Evolutionary conservation across 2,113 vertebrate genomes (phyloP), one percentile per base, ranked within the genome.

Genomic region (Guaruba guarouba): DNA sequence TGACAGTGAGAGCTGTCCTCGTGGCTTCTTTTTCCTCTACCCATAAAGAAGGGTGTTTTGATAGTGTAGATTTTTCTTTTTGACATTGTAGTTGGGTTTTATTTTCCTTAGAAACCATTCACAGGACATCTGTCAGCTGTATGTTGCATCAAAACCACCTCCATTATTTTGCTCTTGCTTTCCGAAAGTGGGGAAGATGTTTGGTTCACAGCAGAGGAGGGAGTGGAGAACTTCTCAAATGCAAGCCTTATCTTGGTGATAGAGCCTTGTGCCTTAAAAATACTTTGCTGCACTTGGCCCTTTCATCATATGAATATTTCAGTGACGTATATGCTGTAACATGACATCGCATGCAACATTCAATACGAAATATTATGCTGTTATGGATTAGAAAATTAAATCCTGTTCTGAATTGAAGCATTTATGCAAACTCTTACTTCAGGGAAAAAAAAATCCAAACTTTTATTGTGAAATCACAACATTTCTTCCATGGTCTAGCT

Each of bases 71-170:
- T 62, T 63, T 70, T 88, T 86, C 68, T 39, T 82, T 87, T 68
- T 80, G 82, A 70, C 46, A 25, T 79, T 61, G 52, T 75, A 67
- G 51, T 77, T 90, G 63, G 69, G 69, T 68, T 96, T 5, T 83
- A 62, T 90, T 94, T 97, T 88, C 86, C 74, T 90, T 92, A 74
- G 93, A 86, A 96, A 88, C 86, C 80, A 86, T 93, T 96, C 76
- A 90, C 92, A 88, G 55, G 93, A 94, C 88, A 92, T 90, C 92
- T 95, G 94, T 93, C 90, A 90, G 80, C 90, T 96, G 82, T 67
- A 76, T 67, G 63, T 91, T 92, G 75, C 93, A 95, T 96, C 95
- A 92, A 93, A 96, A n/a, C 93, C 90, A 94, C 92, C 82, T 93
- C 90, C 82, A 15, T 88, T 94, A 92, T 94, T 93, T 93, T 81